Evolutionary conservation across 2,797 vertebrate genomes (phyloP).

Genomic region (Chrysocyon brachyurus): DNA sequence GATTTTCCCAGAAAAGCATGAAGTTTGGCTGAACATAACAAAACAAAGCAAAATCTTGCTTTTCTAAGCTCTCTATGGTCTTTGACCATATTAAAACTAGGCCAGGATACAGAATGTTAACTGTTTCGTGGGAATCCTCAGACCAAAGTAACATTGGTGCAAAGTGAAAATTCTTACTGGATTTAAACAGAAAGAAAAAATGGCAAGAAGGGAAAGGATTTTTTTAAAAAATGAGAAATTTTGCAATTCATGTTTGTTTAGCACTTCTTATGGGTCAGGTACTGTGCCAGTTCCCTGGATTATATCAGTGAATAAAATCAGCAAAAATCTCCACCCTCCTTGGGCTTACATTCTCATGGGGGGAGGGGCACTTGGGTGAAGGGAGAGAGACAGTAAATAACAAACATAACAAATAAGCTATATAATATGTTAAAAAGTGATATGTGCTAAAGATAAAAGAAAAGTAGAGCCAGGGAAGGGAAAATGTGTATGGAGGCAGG

Average conservation of each 20-base stretch:
- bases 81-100: neutral
- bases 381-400: neutral
- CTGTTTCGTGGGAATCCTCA: neutral
- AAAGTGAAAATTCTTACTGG: constrained; percentile 11
- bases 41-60: neutral
- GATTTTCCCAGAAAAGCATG: neutral
- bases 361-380: neutral
- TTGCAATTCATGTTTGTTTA: neutral
- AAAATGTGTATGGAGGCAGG: neutral
- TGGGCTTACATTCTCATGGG: neutral
- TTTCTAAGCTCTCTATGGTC: neutral
- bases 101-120: neutral
- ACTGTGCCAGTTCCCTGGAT: neutral
- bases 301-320: neutral
- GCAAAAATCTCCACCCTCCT: neutral
- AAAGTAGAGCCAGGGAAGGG: neutral
- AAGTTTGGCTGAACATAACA: neutral
- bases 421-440: neutral
- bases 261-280: neutral
- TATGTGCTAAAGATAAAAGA: neutral
- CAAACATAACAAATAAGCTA: neutral
- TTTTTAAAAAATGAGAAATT: neutral
- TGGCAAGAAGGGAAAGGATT: neutral
- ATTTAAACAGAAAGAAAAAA: constrained; percentile 45
- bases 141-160: neutral